Percentiles rank a stretch among this genome's conserved stretches.
Conservation (phyloP, 92 coral and sea anemone genomes). For the Actinernus sp. region DNA sequence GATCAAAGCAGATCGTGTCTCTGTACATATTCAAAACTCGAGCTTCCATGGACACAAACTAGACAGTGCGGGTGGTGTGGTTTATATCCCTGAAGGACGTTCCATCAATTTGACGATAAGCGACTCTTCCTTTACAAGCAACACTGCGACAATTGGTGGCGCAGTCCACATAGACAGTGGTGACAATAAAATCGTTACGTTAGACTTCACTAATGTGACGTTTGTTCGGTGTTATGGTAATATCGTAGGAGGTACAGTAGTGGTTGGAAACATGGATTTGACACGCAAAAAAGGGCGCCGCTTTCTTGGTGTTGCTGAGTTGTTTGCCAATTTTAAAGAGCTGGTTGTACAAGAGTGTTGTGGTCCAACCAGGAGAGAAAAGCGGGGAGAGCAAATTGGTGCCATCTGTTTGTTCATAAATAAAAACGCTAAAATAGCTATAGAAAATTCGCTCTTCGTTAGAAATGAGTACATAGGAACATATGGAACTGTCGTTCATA, state of each 20-base stretch:
- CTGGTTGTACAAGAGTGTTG: too few species aligned
- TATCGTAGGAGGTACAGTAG: neutral
- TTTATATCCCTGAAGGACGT: neutral
- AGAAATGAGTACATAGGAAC: too few species aligned
- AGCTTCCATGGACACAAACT: slow-evolving; percentile 1
- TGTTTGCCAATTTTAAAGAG: too few species aligned
- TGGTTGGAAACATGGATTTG: neutral
- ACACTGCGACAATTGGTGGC: neutral
- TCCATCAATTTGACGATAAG: neutral
- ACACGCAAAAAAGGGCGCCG: neutral
- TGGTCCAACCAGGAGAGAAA: too few species aligned
- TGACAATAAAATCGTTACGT: neutral
- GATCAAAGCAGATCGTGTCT: neutral
- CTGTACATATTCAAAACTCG: neutral
- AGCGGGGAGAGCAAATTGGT: too few species aligned
- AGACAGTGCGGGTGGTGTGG: neutral
- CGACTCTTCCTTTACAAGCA: neutral
- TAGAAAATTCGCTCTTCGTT: too few species aligned
- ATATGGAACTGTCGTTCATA: too few species aligned
- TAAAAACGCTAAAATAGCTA: too few species aligned
- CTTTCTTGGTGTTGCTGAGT: neutral
- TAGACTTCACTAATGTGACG: neutral
- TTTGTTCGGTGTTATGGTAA: neutral
- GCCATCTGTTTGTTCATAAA: too few species aligned
- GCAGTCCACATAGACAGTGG: neutral